phyloP scores from a whole-genome alignment of 1,140 invertebrate genomes.

The Panulirus ornatus region DNA sequence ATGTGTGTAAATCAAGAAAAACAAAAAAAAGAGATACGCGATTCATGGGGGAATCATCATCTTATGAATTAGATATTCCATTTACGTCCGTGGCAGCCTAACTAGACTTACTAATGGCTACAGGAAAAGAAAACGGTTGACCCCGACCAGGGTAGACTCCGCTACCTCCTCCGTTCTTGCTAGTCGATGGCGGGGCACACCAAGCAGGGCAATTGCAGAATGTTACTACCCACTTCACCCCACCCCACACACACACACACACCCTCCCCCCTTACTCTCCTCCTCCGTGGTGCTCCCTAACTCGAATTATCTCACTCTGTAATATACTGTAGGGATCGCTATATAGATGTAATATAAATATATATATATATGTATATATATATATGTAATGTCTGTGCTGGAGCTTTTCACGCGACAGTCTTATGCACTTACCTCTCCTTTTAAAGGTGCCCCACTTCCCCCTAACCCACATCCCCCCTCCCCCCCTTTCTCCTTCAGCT shows the following conservation, averaged over 20 bases:
- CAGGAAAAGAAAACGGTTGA: too few species aligned
- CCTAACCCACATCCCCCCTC: neutral
- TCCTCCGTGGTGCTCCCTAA: constrained; percentile 33
- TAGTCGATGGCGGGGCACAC: too few species aligned
- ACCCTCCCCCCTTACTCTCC: constrained; percentile 13
- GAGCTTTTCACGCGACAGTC: constrained; percentile 32
- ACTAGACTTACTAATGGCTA: too few species aligned
- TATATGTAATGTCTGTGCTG: constrained; percentile 29
- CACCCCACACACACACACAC: neutral
- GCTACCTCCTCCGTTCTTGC: too few species aligned
- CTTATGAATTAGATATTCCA: too few species aligned
- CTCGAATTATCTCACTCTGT: constrained; percentile 32
- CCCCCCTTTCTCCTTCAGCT: neutral
- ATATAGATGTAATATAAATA: constrained; percentile 65
- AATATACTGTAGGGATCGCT: constrained; percentile 60
- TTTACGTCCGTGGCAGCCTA: too few species aligned
- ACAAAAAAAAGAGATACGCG: too few species aligned
- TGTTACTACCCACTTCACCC: neutral
- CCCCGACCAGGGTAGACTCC: too few species aligned
- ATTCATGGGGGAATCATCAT: too few species aligned
- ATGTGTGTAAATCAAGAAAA: too few species aligned
- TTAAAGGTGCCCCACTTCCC: neutral
- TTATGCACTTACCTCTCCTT: constrained; percentile 32
- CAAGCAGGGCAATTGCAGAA: too few species aligned
- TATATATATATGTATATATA: neutral